These are phyloP conservation scores for Danio jaintianensis DNA, from an alignment of 2,797 vertebrate genomes.

Conservation along the genomic window DNA sequence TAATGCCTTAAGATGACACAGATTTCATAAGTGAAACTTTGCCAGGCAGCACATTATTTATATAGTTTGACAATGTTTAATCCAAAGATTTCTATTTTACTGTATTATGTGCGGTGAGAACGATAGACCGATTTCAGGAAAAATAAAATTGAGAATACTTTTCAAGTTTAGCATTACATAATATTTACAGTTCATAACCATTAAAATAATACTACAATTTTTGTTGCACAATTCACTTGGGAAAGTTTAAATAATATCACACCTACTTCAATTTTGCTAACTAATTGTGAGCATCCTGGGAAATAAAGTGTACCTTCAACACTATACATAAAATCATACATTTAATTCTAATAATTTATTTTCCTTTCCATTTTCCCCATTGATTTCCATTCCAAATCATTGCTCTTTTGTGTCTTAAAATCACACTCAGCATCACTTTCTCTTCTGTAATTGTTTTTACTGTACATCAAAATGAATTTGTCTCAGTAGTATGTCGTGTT, in stretches of 20 bases:
- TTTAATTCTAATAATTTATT: no score
- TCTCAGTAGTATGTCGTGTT: slow-evolving; percentile 16
- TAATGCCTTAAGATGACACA: slow-evolving; percentile 13
- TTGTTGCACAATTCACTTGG: no score
- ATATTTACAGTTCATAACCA: background rate
- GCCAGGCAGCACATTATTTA: background rate
- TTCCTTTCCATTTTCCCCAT: background rate
- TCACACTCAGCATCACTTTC: background rate
- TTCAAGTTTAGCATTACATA: background rate
- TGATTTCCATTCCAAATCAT: background rate
- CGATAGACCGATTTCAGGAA: background rate
- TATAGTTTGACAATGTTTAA: background rate
- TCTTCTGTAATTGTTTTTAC: background rate
- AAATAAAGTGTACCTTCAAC: background rate
- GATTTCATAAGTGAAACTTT: background rate
- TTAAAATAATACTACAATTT: background rate
- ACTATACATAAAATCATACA: background rate
- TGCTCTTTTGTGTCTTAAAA: background rate
- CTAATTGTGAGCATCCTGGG: background rate
- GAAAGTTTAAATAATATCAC: no score
- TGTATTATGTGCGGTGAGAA: background rate
- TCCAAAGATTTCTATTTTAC: background rate
- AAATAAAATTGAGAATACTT: background rate
- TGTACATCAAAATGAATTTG: background rate
- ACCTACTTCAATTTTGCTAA: background rate